Evolutionary conservation across 2,797 vertebrate species (phyloP).

Genomic region (Gymnodraco acuticeps): DNA sequence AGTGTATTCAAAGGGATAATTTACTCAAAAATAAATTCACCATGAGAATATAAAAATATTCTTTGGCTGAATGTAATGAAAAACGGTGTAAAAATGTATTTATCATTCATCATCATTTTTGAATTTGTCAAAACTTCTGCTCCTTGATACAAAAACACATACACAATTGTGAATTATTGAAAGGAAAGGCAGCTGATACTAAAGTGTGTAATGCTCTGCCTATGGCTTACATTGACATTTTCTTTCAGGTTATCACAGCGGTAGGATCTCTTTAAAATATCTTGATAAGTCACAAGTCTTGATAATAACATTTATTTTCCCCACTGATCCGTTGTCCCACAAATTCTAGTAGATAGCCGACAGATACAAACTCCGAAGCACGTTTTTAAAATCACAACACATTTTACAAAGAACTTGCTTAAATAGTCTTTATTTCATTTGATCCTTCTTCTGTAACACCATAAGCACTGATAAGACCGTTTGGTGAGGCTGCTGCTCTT

Average conservation of each 20-base stretch:
- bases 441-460: conserved; percentile 29
- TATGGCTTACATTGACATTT: background rate
- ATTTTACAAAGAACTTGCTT: conserved; percentile 1
- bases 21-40: no score
- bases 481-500: conserved; percentile 8
- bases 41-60: no score
- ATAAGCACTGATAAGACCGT: conserved; percentile 24
- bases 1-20: no score
- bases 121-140: background rate
- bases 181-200: background rate
- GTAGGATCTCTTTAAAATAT: background rate
- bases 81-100: background rate
- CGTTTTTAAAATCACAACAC: conserved; percentile 16
- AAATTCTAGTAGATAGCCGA: background rate
- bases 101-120: no score
- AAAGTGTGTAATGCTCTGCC: background rate
- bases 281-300: background rate
- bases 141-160: background rate
- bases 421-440: conserved; percentile 58
- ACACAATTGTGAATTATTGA: background rate
- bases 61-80: no score
- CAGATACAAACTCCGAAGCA: background rate
- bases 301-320: background rate
- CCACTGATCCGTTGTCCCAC: background rate
- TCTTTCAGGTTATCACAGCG: background rate